phyloP scores from a whole-genome alignment of 2,888 invertebrate species.

The Callimorpha dominula region DNA sequence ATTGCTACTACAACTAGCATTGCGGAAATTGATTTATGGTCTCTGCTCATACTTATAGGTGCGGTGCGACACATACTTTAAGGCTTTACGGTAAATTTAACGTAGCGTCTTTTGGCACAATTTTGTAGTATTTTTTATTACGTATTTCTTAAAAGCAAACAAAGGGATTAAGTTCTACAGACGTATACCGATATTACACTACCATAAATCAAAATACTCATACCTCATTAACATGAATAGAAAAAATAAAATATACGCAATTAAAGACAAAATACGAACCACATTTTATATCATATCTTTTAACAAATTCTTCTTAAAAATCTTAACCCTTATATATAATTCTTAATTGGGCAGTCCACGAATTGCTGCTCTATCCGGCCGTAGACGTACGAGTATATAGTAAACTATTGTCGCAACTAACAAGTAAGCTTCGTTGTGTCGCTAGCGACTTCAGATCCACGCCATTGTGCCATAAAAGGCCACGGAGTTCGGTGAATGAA shows the following conservation, averaged over 20 bases:
- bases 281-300: neutral
- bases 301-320: neutral
- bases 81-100: neutral
- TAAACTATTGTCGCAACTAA: conserved; percentile 51
- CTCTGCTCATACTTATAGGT: neutral
- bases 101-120: too few relatives aligned
- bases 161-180: neutral
- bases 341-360: conserved; percentile 23
- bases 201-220: too few relatives aligned
- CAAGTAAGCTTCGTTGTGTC: conserved; percentile 58
- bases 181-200: neutral
- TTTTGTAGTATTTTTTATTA: too few relatives aligned
- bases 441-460: conserved; percentile 60
- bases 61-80: neutral
- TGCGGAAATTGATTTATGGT: neutral
- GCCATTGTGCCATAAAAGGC: conserved; percentile 74
- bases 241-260: too few relatives aligned
- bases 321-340: neutral
- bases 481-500: conserved; percentile 72
- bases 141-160: too few relatives aligned
- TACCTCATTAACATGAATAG: too few relatives aligned
- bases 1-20: neutral
- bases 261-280: too few relatives aligned
- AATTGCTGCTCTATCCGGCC: conserved; percentile 11
- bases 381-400: conserved; percentile 26